Evolutionary conservation across 2,797 vertebrate species (phyloP).

Genomic region (Semaprochilodus insignis): DNA sequence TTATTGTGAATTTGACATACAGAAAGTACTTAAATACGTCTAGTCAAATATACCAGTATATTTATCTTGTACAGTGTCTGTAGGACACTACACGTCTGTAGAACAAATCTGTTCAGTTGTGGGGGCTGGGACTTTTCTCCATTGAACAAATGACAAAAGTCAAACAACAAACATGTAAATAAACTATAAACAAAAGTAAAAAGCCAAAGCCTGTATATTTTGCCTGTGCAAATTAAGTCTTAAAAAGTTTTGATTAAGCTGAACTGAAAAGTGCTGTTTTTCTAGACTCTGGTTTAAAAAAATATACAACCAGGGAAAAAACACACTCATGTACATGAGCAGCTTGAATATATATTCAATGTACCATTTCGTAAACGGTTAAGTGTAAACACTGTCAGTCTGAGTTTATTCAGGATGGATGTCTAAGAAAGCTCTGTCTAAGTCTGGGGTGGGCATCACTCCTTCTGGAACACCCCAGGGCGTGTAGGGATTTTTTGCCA

Average conservation of each 20-base stretch:
- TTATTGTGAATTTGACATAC: too few relatives aligned
- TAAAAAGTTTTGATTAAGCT: background rate
- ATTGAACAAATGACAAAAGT: too few relatives aligned
- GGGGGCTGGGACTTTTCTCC: too few relatives aligned
- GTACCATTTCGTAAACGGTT: background rate
- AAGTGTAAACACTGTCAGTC: background rate
- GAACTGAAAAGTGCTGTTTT: background rate
- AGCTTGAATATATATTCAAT: conserved; percentile 11
- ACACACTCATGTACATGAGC: background rate
- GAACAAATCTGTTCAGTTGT: too few relatives aligned
- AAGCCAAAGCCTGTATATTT: too few relatives aligned
- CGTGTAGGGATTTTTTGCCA: background rate
- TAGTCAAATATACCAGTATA: too few relatives aligned
- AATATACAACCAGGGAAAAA: background rate
- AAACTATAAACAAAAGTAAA: too few relatives aligned
- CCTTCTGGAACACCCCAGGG: background rate
- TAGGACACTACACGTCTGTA: too few relatives aligned
- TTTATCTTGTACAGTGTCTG: too few relatives aligned
- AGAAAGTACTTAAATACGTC: too few relatives aligned
- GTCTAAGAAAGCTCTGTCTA: background rate
- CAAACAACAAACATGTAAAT: too few relatives aligned
- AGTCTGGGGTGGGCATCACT: background rate
- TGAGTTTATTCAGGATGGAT: conserved; percentile 8
- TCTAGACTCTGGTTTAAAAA: background rate
- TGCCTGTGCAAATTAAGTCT: background rate